phyloP scores from a whole-genome alignment of 2,797 vertebrate genomes.

The Phyllotis vaccarum region DNA sequence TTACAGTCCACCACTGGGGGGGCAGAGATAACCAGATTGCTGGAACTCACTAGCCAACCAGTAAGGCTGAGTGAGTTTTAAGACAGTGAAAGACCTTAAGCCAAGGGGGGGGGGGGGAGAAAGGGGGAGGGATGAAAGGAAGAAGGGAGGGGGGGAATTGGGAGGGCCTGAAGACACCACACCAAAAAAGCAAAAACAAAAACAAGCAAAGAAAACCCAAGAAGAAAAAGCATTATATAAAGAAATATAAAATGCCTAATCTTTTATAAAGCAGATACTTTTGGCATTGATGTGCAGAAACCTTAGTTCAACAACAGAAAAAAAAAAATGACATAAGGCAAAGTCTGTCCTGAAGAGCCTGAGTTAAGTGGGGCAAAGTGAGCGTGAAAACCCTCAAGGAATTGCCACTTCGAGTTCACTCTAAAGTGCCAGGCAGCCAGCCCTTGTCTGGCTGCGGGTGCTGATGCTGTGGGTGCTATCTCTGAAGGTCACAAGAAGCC shows the following conservation, averaged over 20 bases:
- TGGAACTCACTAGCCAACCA: neutral
- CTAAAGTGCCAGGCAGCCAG: neutral
- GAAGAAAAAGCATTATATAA: slow-evolving; percentile 41
- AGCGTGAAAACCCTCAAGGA: neutral
- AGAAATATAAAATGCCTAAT: slow-evolving; percentile 25
- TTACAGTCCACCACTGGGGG: neutral
- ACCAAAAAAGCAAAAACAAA: neutral
- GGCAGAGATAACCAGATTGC: neutral
- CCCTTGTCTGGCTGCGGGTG: neutral
- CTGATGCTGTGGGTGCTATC: slow-evolving; percentile 16
- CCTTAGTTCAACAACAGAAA: neutral
- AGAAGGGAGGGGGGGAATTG: neutral
- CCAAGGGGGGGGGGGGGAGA: too few relatives aligned
- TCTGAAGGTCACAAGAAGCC: slow-evolving; percentile 58
- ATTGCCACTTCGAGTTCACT: neutral
- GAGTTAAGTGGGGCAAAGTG: neutral
- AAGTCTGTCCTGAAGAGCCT: neutral
- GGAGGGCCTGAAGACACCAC: neutral
- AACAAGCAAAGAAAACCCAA: neutral
- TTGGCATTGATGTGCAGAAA: neutral
- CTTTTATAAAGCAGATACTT: slow-evolving; percentile 46
- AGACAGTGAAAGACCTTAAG: neutral
- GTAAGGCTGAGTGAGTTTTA: neutral
- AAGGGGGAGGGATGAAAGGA: too few relatives aligned
- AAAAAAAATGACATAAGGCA: neutral